A percentile compares a stretch with the other conserved stretches of the same genome.
Evolutionary conservation across 2,113 vertebrate species (phyloP).

Genomic region (Apteryx owenii): DNA sequence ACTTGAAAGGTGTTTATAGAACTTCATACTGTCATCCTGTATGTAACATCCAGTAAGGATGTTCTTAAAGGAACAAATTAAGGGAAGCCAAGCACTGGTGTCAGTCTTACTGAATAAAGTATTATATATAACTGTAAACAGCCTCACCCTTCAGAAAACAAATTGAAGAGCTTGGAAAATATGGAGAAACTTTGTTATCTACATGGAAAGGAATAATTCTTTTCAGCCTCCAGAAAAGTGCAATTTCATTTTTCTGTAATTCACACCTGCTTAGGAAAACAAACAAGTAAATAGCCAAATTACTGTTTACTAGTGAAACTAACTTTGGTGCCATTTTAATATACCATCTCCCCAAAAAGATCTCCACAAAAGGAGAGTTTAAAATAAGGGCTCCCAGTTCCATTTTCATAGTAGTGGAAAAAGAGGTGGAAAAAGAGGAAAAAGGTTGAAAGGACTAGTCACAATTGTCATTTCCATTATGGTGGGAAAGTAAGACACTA

Average conservation of each 20-base stretch:
- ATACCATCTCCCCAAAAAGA: background rate
- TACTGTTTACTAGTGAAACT: background rate
- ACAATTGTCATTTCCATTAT: background rate
- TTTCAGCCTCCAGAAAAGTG: background rate
- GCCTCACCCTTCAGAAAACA: background rate
- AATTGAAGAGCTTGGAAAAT: background rate
- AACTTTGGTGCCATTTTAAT: background rate
- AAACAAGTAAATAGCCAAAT: background rate
- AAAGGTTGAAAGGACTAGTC: background rate
- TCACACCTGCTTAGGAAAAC: background rate
- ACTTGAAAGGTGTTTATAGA: background rate
- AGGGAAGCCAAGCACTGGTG: background rate
- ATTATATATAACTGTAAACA: background rate
- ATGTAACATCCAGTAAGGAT: background rate
- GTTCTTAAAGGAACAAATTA: background rate
- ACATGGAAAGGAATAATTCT: background rate
- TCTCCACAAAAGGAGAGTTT: background rate
- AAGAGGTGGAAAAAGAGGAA: background rate
- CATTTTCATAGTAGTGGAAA: background rate
- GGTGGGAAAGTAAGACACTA: background rate
- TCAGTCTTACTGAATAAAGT: background rate
- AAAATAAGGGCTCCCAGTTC: background rate
- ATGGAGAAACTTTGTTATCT: background rate
- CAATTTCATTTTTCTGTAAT: background rate
- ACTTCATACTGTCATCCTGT: background rate